Evolutionary conservation across 2,113 vertebrate genomes (phyloP).

Genomic region (Gasterosteus aculeatus): DNA sequence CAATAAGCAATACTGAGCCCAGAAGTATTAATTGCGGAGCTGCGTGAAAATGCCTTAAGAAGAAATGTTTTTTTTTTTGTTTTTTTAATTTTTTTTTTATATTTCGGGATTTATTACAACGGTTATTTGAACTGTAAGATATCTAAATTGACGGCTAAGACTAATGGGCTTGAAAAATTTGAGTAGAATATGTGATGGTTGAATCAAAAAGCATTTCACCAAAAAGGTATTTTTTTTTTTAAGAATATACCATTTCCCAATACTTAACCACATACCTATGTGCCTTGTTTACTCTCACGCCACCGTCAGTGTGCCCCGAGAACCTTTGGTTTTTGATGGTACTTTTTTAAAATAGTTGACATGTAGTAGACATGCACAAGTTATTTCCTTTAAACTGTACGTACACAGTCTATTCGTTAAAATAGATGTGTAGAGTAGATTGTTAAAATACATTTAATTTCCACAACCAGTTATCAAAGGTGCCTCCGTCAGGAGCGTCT

Average conservation of each 20-base stretch:
- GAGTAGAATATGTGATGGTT: slow-evolving; percentile 23
- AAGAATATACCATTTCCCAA: neutral
- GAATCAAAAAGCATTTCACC: slow-evolving; percentile 13
- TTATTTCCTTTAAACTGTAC: neutral
- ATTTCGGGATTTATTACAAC: slow-evolving; percentile 25
- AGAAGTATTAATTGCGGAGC: slow-evolving; percentile 3
- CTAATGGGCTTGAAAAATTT: slow-evolving; percentile 2
- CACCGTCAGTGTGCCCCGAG: neutral
- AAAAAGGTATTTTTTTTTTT: neutral
- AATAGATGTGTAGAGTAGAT: neutral
- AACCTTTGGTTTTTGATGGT: neutral
- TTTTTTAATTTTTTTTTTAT: no score
- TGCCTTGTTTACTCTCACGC: slow-evolving; percentile 41
- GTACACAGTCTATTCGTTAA: neutral
- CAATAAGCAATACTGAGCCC: slow-evolving; percentile 1
- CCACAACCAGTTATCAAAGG: slow-evolving; percentile 1
- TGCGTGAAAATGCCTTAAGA: slow-evolving; percentile 23
- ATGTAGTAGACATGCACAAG: neutral
- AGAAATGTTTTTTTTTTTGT: slow-evolving; percentile 5
- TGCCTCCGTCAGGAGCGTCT: neutral
- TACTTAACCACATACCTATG: slow-evolving; percentile 2
- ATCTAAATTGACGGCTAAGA: slow-evolving; percentile 15
- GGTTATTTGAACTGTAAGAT: slow-evolving; percentile 11
- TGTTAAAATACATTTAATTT: neutral
- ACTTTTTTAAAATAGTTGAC: neutral